These are phyloP conservation scores for Tipula vernalis DNA, from an alignment of 2,888 invertebrate genomes.

Conservation along the genomic window DNA sequence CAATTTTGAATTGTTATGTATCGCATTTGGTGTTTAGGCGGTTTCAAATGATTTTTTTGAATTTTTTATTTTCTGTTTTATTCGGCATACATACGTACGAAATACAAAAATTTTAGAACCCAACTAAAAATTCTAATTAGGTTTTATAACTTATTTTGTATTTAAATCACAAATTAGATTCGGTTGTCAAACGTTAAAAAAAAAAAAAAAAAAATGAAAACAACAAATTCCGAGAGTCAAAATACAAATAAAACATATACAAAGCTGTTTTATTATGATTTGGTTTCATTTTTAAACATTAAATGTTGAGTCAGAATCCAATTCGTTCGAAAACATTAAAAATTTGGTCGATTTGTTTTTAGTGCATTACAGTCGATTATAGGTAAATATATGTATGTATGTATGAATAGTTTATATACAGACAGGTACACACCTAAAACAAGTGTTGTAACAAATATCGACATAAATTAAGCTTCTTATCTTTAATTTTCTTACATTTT, in stretches of 20 bases:
- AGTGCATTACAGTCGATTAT: no score
- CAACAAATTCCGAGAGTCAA: background rate
- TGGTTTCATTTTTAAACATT: background rate
- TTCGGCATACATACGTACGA: background rate
- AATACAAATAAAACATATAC: background rate
- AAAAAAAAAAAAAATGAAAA: background rate
- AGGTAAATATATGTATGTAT: background rate
- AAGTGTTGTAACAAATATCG: background rate
- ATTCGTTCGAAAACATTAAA: background rate
- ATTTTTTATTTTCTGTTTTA: background rate
- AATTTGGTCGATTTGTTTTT: background rate
- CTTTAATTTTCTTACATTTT: background rate
- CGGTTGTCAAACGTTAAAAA: background rate
- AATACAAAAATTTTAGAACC: background rate
- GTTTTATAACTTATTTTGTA: background rate
- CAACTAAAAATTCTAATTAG: constrained; percentile 4
- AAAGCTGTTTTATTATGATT: background rate
- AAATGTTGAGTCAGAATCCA: background rate
- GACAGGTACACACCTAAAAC: background rate
- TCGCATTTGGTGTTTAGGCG: background rate
- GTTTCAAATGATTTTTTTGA: background rate
- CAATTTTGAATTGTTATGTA: background rate
- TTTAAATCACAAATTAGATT: background rate
- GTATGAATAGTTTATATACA: no score
- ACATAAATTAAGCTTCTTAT: background rate